phyloP scores from a whole-genome alignment of 2,888 invertebrate species.

The Nomada ferruginata region DNA sequence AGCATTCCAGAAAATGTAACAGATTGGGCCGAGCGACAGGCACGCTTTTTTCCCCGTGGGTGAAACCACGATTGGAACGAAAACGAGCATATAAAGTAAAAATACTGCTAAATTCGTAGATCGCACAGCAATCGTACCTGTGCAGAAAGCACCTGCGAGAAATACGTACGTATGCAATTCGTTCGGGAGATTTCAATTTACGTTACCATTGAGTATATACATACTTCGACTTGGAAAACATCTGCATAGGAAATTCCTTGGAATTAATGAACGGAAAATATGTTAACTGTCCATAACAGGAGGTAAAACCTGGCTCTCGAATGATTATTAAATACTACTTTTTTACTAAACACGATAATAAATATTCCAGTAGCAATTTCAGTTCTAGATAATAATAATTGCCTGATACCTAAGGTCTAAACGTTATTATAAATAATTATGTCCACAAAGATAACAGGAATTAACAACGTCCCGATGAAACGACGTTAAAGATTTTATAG shows the following conservation, averaged over 20 bases:
- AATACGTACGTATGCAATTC: neutral
- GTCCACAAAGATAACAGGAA: neutral
- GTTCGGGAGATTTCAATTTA: neutral
- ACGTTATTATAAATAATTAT: no score
- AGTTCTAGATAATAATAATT: no score
- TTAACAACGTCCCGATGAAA: neutral
- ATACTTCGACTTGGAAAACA: neutral
- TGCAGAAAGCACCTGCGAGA: constrained; percentile 1
- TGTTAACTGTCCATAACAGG: no score
- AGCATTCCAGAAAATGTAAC: constrained; percentile 58
- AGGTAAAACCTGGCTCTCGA: no score
- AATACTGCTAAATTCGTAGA: constrained; percentile 17
- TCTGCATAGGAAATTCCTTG: no score
- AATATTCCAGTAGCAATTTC: neutral
- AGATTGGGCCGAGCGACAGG: constrained; percentile 41
- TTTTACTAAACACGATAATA: no score
- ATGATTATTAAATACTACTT: no score
- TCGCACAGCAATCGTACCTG: neutral
- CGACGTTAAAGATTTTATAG: neutral
- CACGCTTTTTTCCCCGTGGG: constrained; percentile 25
- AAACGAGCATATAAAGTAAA: constrained; percentile 23
- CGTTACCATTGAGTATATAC: neutral
- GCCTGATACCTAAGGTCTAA: no score
- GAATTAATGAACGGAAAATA: no score
- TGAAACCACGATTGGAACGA: constrained; percentile 49